Percentiles rank a stretch among this genome's conserved stretches.
These are phyloP conservation scores for Castor canadensis DNA, from an alignment of 2,113 vertebrate genomes.

Conservation along the genomic window DNA sequence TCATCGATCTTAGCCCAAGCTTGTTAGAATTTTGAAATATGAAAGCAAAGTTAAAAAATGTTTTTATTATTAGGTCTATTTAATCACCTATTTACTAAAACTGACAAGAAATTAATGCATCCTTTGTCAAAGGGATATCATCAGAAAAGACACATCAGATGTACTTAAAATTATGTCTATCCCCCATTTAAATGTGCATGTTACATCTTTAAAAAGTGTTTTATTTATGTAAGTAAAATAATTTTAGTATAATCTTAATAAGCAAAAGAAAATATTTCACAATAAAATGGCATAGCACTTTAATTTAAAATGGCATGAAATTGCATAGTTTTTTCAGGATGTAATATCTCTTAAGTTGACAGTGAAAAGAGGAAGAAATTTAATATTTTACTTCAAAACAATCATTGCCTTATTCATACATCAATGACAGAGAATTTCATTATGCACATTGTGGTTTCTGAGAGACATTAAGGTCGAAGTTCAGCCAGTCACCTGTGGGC, in stretches of 20 bases:
- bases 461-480: not conserved
- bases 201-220: not conserved
- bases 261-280: not conserved
- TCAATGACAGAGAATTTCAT: not conserved
- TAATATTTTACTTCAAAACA: conserved; percentile 19
- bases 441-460: not conserved
- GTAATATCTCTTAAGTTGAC: not conserved
- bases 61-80: conserved; percentile 53
- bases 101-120: conserved; percentile 25
- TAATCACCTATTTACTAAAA: conserved; percentile 55
- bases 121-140: not conserved
- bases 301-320: not conserved
- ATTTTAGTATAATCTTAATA: not conserved
- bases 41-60: conserved; percentile 63
- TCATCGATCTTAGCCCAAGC: conserved; percentile 54
- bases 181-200: not conserved
- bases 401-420: not conserved
- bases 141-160: conserved; percentile 7
- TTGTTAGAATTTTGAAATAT: conserved; percentile 62
- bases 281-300: not conserved
- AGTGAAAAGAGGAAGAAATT: not conserved
- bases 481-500: not conserved
- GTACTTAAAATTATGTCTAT: not conserved
- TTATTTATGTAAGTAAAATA: not conserved
- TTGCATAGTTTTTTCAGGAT: not conserved